Conservation (phyloP, 2,888 invertebrate genomes). For the Drosophila prolongata region DNA sequence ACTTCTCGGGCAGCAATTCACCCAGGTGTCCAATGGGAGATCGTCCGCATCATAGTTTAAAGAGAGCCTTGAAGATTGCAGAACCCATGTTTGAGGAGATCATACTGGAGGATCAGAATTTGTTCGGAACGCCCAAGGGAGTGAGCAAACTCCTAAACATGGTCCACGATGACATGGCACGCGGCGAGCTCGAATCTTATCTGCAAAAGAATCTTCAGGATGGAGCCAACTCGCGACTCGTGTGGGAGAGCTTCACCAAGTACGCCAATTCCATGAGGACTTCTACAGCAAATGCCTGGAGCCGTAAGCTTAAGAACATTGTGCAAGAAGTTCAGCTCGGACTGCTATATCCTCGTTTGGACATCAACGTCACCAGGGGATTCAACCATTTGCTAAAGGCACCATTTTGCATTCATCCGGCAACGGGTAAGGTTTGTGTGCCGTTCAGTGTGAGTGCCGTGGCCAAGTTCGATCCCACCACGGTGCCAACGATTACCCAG, state of each 20-base stretch:
- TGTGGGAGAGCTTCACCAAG: constrained; percentile 89
- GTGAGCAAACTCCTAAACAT: constrained; percentile 89
- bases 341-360: constrained; percentile 96
- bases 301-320: constrained; percentile 87
- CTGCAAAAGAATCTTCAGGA: constrained; percentile 84
- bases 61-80: constrained; percentile 90
- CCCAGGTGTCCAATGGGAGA: constrained; percentile 83
- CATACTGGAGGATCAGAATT: constrained; percentile 92
- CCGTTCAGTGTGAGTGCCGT: constrained; percentile 90
- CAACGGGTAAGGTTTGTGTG: constrained; percentile 97
- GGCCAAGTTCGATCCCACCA: constrained; percentile 89
- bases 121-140: constrained; percentile 90
- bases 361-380: constrained; percentile 97
- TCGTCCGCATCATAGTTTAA: constrained; percentile 91
- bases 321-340: constrained; percentile 95
- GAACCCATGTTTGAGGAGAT: constrained; percentile 91
- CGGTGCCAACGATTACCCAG: constrained; percentile 89
- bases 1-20: constrained; percentile 87
- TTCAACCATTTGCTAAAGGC: constrained; percentile 98
- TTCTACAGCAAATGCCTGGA: constrained; percentile 63
- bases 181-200: constrained; percentile 86
- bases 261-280: constrained; percentile 81
- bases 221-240: constrained; percentile 85
- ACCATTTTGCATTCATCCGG: constrained; percentile 99
- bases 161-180: constrained; percentile 89